A percentile compares a stretch with the other conserved stretches of the same genome.
Evolutionary conservation across 1,140 invertebrate genomes (phyloP).

Genomic region (Heliconius eleuchia): DNA sequence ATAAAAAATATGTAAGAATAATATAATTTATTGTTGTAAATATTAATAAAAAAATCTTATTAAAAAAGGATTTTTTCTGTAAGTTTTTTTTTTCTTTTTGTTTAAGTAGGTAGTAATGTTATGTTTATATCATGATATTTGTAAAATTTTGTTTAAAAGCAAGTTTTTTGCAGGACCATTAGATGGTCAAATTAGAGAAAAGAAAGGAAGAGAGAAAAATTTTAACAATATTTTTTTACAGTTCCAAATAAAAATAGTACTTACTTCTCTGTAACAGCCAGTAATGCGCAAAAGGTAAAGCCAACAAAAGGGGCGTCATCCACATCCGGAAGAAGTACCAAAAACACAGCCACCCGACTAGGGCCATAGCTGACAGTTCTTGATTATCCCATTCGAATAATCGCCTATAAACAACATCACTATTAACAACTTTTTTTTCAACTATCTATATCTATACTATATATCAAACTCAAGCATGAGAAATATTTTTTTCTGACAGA

Average conservation of each 20-base stretch:
- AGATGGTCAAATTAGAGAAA: too few relatives aligned
- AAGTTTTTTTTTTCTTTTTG: too few relatives aligned
- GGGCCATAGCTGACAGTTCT: constrained; percentile 58
- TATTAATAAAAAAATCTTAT: too few relatives aligned
- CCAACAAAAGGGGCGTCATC: constrained; percentile 64
- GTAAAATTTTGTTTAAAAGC: too few relatives aligned
- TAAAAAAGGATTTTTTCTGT: too few relatives aligned
- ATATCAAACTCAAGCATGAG: background rate
- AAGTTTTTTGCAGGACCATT: too few relatives aligned
- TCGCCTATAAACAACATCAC: constrained; percentile 40
- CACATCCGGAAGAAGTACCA: constrained; percentile 72
- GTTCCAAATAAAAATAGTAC: constrained; percentile 21
- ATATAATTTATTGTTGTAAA: too few relatives aligned
- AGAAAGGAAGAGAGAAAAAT: too few relatives aligned
- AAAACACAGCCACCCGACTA: constrained; percentile 63
- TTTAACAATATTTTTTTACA: too few relatives aligned
- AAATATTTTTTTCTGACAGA: background rate
- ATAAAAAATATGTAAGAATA: background rate
- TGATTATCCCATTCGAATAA: constrained; percentile 72
- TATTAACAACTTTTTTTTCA: background rate
- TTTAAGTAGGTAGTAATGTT: too few relatives aligned
- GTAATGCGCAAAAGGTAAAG: constrained; percentile 61
- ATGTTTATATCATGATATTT: too few relatives aligned
- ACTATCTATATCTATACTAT: background rate
- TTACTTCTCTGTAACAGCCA: constrained; percentile 64